A percentile compares a stretch with the other conserved stretches of the same genome.
Evolutionary conservation across 2,888 invertebrate species (phyloP).

Genomic region (Lepas anatifera): DNA sequence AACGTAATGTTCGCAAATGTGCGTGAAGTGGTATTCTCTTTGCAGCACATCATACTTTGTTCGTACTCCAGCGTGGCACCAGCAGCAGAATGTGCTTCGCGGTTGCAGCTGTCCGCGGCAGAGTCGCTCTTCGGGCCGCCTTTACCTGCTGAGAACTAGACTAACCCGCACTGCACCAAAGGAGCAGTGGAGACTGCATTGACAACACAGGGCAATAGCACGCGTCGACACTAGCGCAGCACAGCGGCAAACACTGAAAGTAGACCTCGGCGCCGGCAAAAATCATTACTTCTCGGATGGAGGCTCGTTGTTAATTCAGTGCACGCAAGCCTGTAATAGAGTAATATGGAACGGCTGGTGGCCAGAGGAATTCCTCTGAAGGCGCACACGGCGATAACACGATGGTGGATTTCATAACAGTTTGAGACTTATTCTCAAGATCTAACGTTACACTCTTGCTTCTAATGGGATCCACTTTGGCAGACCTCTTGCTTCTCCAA

Average conservation of each 20-base stretch:
- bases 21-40: no score
- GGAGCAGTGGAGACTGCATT: not conserved
- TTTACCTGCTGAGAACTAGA: not conserved
- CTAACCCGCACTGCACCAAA: not conserved
- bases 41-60: no score
- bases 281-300: not conserved
- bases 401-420: no score
- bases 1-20: no score
- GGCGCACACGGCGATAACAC: no score
- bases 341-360: slow-evolving; percentile 8
- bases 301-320: not conserved
- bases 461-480: no score
- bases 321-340: not conserved
- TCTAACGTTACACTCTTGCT: no score
- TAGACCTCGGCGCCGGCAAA: not conserved
- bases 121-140: not conserved
- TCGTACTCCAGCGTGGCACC: no score
- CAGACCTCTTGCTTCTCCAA: no score
- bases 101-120: no score
- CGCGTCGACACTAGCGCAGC: not conserved
- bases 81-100: no score
- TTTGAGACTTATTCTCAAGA: no score
- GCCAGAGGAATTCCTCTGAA: not conserved
- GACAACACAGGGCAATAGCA: not conserved
- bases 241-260: not conserved